These are phyloP conservation scores for Phataginus tricuspis DNA, from an alignment of 2,797 vertebrate genomes.

Conservation along the genomic window DNA sequence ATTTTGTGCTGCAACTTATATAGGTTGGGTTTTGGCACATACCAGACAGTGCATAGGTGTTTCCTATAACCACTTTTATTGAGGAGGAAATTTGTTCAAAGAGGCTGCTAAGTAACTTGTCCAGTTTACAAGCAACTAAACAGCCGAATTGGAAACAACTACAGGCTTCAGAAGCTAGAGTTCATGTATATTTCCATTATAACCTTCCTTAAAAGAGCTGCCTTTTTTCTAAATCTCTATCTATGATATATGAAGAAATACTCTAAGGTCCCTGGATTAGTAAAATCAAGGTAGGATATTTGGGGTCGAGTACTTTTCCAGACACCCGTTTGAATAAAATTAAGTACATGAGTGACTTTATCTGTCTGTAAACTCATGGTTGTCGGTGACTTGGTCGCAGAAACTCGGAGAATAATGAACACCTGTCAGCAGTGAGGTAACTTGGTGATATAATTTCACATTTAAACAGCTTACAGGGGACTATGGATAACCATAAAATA, in stretches of 20 bases:
- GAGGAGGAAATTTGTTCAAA: neutral
- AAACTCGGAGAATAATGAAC: conserved; percentile 22
- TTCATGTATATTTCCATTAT: neutral
- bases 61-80: neutral
- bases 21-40: neutral
- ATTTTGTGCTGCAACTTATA: neutral
- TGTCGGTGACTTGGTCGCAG: neutral
- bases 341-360: neutral
- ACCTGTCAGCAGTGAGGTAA: neutral
- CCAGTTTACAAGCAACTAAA: neutral
- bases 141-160: neutral
- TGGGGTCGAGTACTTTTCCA: neutral
- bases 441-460: conserved; percentile 4
- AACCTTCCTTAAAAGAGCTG: neutral
- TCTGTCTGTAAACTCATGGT: neutral
- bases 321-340: neutral
- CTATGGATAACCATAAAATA: conserved; percentile 58
- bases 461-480: conserved; percentile 58
- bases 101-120: neutral
- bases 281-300: neutral
- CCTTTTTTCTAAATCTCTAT: neutral
- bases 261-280: neutral
- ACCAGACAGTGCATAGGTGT: neutral
- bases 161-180: neutral
- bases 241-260: neutral